Percentiles rank a stretch among this genome's conserved stretches.
Evolutionary conservation across 1,140 invertebrate genomes (phyloP).

Genomic region (Leptinotarsa undecemlineata): DNA sequence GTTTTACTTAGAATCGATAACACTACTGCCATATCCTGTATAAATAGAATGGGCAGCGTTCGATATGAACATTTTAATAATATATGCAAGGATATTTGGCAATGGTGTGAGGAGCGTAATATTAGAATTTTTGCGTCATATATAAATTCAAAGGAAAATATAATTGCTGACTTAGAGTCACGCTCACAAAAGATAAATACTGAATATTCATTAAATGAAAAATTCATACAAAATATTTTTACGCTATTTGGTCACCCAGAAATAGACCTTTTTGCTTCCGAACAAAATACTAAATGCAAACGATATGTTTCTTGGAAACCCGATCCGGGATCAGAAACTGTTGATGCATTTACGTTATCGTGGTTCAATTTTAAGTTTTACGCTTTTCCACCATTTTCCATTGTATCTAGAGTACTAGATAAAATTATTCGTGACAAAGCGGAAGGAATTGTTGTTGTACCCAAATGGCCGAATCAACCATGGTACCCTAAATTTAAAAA

Average conservation of each 20-base stretch:
- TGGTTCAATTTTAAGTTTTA: conserved; percentile 45
- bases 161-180: conserved; percentile 42
- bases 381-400: conserved; percentile 46
- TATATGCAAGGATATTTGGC: conserved; percentile 40
- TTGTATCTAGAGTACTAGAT: conserved; percentile 39
- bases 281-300: conserved; percentile 43
- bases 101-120: conserved; percentile 46
- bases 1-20: conserved; percentile 31
- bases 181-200: conserved; percentile 31
- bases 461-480: conserved; percentile 49
- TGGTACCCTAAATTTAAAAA: conserved; percentile 44
- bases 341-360: conserved; percentile 47
- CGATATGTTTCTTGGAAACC: conserved; percentile 41
- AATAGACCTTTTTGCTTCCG: conserved; percentile 28
- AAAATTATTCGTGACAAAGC: conserved; percentile 43
- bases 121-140: conserved; percentile 41
- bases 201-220: conserved; percentile 20
- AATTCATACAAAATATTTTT: background rate
- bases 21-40: conserved; percentile 26
- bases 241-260: background rate
- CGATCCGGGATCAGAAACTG: conserved; percentile 36
- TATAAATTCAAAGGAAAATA: conserved; percentile 32
- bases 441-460: conserved; percentile 45
- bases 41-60: conserved; percentile 41
- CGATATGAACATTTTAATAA: conserved; percentile 36